Base-by-base conservation (phyloP, 2,113 vertebrate species). In the Corynorhinus townsendii region DNA sequence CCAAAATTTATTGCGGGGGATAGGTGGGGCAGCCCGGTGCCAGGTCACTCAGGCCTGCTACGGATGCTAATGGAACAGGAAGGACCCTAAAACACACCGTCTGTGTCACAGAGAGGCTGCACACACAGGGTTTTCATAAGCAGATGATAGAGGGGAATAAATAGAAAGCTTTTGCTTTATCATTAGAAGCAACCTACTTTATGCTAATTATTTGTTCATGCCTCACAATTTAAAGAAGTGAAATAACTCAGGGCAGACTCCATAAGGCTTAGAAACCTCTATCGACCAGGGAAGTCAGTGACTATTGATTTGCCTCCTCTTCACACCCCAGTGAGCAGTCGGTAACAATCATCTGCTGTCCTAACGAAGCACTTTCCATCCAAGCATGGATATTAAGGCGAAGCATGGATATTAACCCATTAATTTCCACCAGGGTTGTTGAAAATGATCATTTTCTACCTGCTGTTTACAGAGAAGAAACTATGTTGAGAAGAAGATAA, bases 221-320 rank as follows among this genome's bases (percentile, higher is more conserved):
- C 80, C 59, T 81, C n/a, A 22, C 26, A 56, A 24, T 95, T 96
- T 91, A 49, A 66, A 62, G 86, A 94, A 75, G 43, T 68, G 40
- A 88, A 81, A 43, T 88, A 73, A 95, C 45, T 81, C 76, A 22
- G 52, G 79, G 77, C 69, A 95, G 59, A 68, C 19, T 28, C 30
- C 66, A 24, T 3, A 64, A 28, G 40, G n/a, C 86, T 95, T 89
- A 77, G 40, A 93, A 93, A 91, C 93, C 69, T 45, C 28, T 69
- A n/a, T 30, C 89, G 59, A 92, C 69, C 26, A n/a, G 35, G 38
- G 30, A 79, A 45, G 69, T 52, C 56, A 52, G 66, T 73, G 52
- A 69, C 69, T 95, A 45, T 85, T 84, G 69, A 52, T 84, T 84
- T 83, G 40, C 43, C 33, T 85, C 66, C 33, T 62, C 38, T 71